A percentile compares a stretch with the other conserved stretches of the same genome.
phyloP scores from a whole-genome alignment of 2,888 invertebrate genomes.

The Lottia scabra region DNA sequence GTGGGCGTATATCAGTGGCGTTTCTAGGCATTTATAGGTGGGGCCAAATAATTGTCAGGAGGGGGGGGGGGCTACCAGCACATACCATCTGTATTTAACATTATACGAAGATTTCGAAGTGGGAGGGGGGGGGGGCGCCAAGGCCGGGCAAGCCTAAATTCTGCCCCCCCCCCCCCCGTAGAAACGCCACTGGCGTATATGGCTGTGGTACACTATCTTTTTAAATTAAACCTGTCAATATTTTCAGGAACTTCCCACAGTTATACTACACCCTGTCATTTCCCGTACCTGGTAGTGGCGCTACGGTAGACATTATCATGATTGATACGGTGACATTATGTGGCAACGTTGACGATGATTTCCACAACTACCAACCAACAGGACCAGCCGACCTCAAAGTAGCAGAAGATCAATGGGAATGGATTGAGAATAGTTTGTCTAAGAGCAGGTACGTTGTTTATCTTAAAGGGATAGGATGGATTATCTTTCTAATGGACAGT shows the following conservation, averaged over 20 bases:
- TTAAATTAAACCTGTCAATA: not conserved
- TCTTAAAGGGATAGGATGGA: not conserved
- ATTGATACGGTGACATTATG: slow-evolving; percentile 71
- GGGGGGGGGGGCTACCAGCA: no score
- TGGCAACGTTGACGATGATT: slow-evolving; percentile 66
- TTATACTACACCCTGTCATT: slow-evolving; percentile 68
- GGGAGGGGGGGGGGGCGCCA: no score
- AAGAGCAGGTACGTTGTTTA: slow-evolving; percentile 54
- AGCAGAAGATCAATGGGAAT: slow-evolving; percentile 67
- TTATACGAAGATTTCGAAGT: no score
- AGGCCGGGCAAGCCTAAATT: no score
- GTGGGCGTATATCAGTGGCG: no score
- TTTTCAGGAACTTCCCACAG: slow-evolving; percentile 70
- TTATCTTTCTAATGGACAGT: no score
- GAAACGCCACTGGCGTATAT: no score
- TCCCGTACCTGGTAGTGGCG: slow-evolving; percentile 53
- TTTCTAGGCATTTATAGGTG: no score
- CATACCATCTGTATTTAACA: no score
- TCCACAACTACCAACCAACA: slow-evolving; percentile 41
- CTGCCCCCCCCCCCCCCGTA: no score
- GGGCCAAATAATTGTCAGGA: no score
- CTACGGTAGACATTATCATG: slow-evolving; percentile 69
- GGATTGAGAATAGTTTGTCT: slow-evolving; percentile 65
- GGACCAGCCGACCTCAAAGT: slow-evolving; percentile 42
- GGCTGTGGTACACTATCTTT: no score